phyloP scores from a whole-genome alignment of 1,140 invertebrate species.

The Olivierus martensii region DNA sequence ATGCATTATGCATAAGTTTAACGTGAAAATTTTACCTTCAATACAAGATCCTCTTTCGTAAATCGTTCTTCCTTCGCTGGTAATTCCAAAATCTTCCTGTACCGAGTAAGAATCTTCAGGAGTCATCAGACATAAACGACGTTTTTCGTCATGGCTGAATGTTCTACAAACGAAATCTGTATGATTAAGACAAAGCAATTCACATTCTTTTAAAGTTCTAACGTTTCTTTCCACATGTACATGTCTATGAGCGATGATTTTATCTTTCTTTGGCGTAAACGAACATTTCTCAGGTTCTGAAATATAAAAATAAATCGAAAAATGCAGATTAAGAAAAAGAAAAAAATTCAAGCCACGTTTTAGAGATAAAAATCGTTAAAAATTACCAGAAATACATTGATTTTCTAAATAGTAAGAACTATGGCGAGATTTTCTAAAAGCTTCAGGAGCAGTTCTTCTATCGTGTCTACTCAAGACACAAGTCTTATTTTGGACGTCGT shows the following conservation, averaged over 20 bases:
- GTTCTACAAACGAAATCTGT: slow-evolving; percentile 13
- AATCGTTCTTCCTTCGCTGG: slow-evolving; percentile 6
- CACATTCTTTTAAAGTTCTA: slow-evolving; percentile 11
- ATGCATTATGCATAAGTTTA: too few species aligned
- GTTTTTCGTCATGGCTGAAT: slow-evolving; percentile 8
- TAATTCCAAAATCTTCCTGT: not conserved
- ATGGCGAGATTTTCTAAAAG: slow-evolving; percentile 6
- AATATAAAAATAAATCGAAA: not conserved
- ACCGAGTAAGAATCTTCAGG: slow-evolving; percentile 17
- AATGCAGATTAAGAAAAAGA: too few species aligned
- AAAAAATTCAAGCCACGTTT: too few species aligned
- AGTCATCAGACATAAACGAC: slow-evolving; percentile 7
- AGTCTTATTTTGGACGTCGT: slow-evolving; percentile 5
- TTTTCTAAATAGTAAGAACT: slow-evolving; percentile 15
- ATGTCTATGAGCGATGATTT: slow-evolving; percentile 11
- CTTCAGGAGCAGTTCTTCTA: slow-evolving; percentile 16
- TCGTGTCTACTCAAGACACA: slow-evolving; percentile 15
- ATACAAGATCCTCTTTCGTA: slow-evolving; percentile 17
- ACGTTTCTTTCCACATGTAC: slow-evolving; percentile 8
- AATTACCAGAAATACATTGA: slow-evolving; percentile 16
- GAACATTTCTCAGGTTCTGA: not conserved
- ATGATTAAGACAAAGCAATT: slow-evolving; percentile 8
- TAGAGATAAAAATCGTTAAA: not conserved
- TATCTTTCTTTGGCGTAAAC: not conserved
- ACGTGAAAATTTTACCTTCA: too few species aligned